Conservation (phyloP, 2,888 invertebrate genomes). For the Euphydryas editha region DNA sequence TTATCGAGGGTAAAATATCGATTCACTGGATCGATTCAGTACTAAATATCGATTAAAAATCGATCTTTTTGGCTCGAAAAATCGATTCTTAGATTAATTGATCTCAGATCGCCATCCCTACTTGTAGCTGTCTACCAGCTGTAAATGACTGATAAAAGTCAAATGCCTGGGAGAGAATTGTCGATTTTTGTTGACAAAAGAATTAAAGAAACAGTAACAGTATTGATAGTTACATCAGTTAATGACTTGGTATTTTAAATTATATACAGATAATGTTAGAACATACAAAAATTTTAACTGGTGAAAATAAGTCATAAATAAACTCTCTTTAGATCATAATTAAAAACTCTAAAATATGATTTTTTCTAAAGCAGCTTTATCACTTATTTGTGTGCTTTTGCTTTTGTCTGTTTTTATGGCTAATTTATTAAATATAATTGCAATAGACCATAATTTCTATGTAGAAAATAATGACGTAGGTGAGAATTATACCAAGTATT, state of each 20-base stretch:
- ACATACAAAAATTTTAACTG: constrained; percentile 13
- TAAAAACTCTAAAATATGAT: constrained; percentile 77
- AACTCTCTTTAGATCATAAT: background rate
- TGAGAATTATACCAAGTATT: constrained; percentile 62
- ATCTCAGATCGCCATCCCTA: no score
- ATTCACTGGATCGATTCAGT: no score
- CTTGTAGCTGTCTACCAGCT: no score
- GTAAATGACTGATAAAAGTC: background rate
- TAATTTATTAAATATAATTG: constrained; percentile 87
- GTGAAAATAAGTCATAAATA: constrained; percentile 1
- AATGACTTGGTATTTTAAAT: background rate
- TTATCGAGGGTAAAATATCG: no score
- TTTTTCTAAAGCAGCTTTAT: constrained; percentile 85
- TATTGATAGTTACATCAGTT: constrained; percentile 13
- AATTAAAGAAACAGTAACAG: constrained; percentile 5
- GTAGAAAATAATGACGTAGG: constrained; percentile 61
- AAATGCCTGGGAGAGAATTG: background rate
- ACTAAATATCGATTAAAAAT: no score
- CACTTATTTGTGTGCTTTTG: constrained; percentile 85
- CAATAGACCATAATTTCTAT: constrained; percentile 82
- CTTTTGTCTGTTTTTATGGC: constrained; percentile 87
- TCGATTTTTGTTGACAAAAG: constrained; percentile 26
- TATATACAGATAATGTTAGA: constrained; percentile 15
- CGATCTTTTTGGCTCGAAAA: no score
- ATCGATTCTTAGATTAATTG: no score